Evolutionary conservation across 2,113 vertebrate species (phyloP).

Genomic region (Protobothrops mucrosquamatus): DNA sequence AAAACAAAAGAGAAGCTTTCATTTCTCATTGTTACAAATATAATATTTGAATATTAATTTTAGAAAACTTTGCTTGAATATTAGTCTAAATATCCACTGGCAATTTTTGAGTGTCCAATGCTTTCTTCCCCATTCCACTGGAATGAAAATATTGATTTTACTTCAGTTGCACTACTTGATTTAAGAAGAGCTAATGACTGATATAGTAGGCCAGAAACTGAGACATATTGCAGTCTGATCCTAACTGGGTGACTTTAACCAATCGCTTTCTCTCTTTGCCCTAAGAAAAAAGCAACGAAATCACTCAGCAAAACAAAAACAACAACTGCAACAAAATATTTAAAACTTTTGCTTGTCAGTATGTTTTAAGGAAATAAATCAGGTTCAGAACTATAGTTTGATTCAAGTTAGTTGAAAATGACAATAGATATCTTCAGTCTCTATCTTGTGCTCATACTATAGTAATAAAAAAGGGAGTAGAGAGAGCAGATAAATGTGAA

Average conservation of each 20-base stretch:
- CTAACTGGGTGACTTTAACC: not conserved
- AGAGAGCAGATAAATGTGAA: not conserved
- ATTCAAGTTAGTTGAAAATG: not conserved
- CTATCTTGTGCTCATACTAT: not conserved
- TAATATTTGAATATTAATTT: not conserved
- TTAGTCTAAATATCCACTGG: not conserved
- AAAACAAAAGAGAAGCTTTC: slow-evolving; percentile 21
- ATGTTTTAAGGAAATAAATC: not conserved
- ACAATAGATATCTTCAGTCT: not conserved
- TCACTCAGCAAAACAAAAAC: not conserved
- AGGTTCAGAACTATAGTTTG: not conserved
- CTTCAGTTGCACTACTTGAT: not conserved
- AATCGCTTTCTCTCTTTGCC: not conserved
- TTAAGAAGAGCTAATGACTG: not conserved
- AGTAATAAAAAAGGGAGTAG: not conserved
- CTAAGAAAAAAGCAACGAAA: not conserved
- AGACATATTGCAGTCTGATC: not conserved
- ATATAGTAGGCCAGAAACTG: not conserved
- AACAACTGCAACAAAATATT: not conserved
- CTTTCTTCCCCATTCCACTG: too few species aligned
- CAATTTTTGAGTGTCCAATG: not conserved
- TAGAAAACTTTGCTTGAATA: not conserved
- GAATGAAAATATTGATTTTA: not conserved
- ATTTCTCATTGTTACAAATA: not conserved
- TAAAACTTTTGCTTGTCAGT: not conserved